A percentile compares a stretch with the other conserved stretches of the same genome.
phyloP scores from a whole-genome alignment of 2,113 vertebrate species.

The Dendropsophus ebraccatus region DNA sequence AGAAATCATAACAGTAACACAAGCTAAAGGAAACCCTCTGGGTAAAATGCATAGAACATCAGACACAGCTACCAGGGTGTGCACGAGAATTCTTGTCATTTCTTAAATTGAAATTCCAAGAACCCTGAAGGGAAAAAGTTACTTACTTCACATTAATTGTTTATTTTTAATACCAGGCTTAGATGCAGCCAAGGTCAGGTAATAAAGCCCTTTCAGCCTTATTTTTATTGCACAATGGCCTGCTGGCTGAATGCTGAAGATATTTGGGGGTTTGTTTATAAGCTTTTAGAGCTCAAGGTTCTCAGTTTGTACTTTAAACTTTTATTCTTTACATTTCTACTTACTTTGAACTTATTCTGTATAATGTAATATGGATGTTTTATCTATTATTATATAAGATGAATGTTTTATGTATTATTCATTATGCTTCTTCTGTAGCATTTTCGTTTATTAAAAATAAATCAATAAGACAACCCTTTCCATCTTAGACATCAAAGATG shows the following conservation, averaged over 20 bases:
- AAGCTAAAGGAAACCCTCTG: background rate
- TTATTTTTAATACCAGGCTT: background rate
- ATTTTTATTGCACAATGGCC: background rate
- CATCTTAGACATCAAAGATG: too few relatives aligned
- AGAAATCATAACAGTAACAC: background rate
- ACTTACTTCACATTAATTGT: background rate
- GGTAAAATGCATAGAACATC: background rate
- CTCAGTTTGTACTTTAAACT: background rate
- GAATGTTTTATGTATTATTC: background rate
- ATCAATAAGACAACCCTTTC: too few relatives aligned
- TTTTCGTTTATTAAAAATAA: too few relatives aligned
- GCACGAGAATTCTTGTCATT: slow-evolving; percentile 17
- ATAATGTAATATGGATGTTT: background rate
- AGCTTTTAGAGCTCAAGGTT: background rate
- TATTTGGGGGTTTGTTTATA: background rate
- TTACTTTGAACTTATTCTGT: background rate
- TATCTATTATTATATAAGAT: background rate
- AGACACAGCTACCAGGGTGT: slow-evolving; percentile 28
- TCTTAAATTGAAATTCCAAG: background rate
- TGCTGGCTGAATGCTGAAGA: background rate
- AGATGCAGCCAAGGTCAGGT: background rate
- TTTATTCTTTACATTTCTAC: background rate
- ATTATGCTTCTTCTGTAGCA: too few relatives aligned
- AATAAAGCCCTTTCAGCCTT: background rate
- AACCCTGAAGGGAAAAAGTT: slow-evolving; percentile 29